phyloP scores from a whole-genome alignment of 1,140 invertebrate species.

The Lepidurus arcticus region DNA sequence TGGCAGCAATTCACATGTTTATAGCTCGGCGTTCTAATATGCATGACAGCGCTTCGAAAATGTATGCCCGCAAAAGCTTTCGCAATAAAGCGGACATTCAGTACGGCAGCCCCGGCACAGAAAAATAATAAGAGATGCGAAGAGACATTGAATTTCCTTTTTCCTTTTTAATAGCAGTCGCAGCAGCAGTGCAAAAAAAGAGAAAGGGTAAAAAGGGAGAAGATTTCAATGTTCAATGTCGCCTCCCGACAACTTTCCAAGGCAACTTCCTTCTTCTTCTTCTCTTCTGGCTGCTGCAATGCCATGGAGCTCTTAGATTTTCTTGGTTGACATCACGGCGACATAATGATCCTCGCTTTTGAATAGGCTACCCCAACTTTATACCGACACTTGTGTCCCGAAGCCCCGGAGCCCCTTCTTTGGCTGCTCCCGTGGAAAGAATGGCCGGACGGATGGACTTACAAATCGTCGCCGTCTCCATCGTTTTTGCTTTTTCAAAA shows the following conservation, averaged over 20 bases:
- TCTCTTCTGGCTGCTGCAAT: background rate
- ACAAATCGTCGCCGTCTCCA: constrained; percentile 20
- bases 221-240: constrained; percentile 16
- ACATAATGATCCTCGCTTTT: constrained; percentile 15
- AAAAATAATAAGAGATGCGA: background rate
- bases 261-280: constrained; percentile 12
- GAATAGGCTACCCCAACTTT: constrained; percentile 17
- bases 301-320: constrained; percentile 12
- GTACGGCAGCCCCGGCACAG: background rate
- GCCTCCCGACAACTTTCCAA: background rate
- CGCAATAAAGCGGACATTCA: constrained; percentile 6
- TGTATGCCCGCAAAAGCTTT: constrained; percentile 10
- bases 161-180: background rate
- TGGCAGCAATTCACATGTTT: background rate
- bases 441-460: constrained; percentile 20
- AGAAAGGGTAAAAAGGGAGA: background rate
- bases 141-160: constrained; percentile 10
- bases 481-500: constrained; percentile 10
- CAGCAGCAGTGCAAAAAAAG: background rate
- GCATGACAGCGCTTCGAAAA: background rate
- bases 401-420: constrained; percentile 2
- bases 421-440: constrained; percentile 17
- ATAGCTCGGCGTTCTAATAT: background rate
- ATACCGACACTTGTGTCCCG: constrained; percentile 17
- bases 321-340: constrained; percentile 20